Base-by-base conservation (phyloP, 92 coral and sea anemone genomes). In the Ricordea florida region DNA sequence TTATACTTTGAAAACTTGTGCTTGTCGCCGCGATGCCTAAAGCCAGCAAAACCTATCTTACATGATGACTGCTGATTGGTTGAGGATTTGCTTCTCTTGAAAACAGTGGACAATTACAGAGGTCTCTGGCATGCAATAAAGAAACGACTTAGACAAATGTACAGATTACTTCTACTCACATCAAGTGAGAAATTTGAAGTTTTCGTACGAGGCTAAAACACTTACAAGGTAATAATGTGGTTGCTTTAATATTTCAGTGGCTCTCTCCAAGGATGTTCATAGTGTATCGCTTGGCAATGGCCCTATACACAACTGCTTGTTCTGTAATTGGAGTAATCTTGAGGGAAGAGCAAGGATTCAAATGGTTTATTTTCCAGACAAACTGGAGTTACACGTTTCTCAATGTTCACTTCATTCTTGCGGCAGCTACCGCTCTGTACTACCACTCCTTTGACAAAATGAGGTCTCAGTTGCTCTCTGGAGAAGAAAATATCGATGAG, bases 321-420 rank as follows among this genome's bases (percentile, higher is more conserved):
- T 50, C 89, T 13, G 70, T 79, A 27, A 50, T 86, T 14, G 93
- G 90, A 2, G 90, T 65, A 1, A 17, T 89, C 24, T 23, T 43
- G 28, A 60, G 93, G 13, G 17, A 47, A 26, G 37, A 53, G 2
- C 45, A 35, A 0, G 93, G 90, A 6, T 42, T 69, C 2, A 78
- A 82, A 27, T 89, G 93, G 93, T 79, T 89, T 22, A 89, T 89
- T 10, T 89, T 84, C 55, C 84, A 84, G 5, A 89, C 93, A 21
- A 89, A 89, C 77, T 89, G 93, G 93, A 78, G 90, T 40, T 89
- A 89, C 66, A 89, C 93, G n/a, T 69, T 84, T 45, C 65, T 89
- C 20, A 89, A 84, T 17, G 17, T 89, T n/a, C 93, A 89, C 68
- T 79, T 84, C 76, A 83, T 88, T 61, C 11, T 89, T 30, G 79